These are phyloP conservation scores for Hemichromis elongatus DNA, from an alignment of 2,113 vertebrate species.

Conservation along the genomic window DNA sequence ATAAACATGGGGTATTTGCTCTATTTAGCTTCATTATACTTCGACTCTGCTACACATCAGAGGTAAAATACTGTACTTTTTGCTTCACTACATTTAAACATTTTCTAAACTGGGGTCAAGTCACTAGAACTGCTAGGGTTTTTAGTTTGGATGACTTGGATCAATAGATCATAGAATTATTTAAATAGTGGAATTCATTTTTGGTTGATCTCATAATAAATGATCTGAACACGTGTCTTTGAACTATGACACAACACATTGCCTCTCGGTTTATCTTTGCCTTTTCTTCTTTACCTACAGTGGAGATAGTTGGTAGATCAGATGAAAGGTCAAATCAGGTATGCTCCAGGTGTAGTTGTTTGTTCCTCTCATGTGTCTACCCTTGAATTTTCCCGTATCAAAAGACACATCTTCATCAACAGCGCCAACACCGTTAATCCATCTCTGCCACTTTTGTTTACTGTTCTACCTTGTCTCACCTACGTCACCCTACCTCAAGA, in stretches of 20 bases:
- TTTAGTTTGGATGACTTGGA: not conserved
- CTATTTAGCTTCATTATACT: not conserved
- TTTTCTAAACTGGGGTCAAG: not conserved
- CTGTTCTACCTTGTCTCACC: conserved; percentile 1
- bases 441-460: conserved; percentile 40
- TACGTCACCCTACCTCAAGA: conserved; percentile 18
- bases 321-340: conserved; percentile 21
- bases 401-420: conserved; percentile 42
- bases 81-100: not conserved
- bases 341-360: conserved; percentile 14
- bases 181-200: not conserved
- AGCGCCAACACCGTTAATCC: conserved; percentile 41
- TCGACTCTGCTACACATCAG: not conserved
- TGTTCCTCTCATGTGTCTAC: conserved; percentile 23
- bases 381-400: conserved; percentile 19
- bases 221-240: not conserved
- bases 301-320: not conserved
- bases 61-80: not conserved
- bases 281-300: not conserved
- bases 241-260: not conserved
- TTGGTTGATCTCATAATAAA: not conserved
- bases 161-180: not conserved
- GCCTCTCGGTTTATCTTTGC: not conserved
- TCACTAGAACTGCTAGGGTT: not conserved
- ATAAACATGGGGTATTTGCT: not conserved